Conservation (phyloP, 2,797 vertebrate species). For the Crocidura indochinensis region DNA sequence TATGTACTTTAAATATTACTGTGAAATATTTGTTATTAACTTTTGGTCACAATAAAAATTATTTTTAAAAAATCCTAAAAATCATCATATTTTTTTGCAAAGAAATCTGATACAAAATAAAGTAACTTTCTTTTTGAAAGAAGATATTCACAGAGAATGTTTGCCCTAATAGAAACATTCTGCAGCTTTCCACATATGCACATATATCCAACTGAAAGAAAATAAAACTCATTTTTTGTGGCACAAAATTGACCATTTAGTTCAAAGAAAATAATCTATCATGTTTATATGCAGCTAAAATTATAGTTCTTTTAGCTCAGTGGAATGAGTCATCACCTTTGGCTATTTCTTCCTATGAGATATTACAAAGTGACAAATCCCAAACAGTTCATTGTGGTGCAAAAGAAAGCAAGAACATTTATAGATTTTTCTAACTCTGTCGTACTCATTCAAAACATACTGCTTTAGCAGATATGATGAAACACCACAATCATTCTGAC, state of each 20-base stretch:
- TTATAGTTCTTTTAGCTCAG: slow-evolving; percentile 59
- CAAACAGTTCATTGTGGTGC: slow-evolving; percentile 6
- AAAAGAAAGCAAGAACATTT: slow-evolving; percentile 19
- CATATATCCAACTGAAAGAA: slow-evolving; percentile 34
- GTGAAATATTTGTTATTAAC: no score
- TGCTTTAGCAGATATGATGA: slow-evolving; percentile 50
- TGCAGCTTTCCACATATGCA: background rate
- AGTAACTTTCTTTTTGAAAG: slow-evolving; percentile 16
- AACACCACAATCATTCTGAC: slow-evolving; percentile 75
- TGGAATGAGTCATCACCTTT: slow-evolving; percentile 61
- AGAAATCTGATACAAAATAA: background rate
- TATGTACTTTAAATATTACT: no score
- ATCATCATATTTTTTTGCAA: background rate
- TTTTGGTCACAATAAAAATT: no score
- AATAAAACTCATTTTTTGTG: slow-evolving; percentile 61
- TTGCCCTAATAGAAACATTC: background rate
- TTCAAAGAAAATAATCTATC: slow-evolving; percentile 63
- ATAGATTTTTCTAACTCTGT: slow-evolving; percentile 44
- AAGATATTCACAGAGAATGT: background rate
- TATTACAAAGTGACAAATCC: slow-evolving; percentile 49
- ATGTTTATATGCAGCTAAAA: slow-evolving; percentile 40
- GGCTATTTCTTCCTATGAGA: slow-evolving; percentile 31
- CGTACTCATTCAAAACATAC: slow-evolving; percentile 52
- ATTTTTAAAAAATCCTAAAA: background rate
- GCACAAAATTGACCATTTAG: slow-evolving; percentile 51